These are phyloP conservation scores for Pampusana beccarii DNA, from an alignment of 2,113 vertebrate genomes.

Conservation along the genomic window DNA sequence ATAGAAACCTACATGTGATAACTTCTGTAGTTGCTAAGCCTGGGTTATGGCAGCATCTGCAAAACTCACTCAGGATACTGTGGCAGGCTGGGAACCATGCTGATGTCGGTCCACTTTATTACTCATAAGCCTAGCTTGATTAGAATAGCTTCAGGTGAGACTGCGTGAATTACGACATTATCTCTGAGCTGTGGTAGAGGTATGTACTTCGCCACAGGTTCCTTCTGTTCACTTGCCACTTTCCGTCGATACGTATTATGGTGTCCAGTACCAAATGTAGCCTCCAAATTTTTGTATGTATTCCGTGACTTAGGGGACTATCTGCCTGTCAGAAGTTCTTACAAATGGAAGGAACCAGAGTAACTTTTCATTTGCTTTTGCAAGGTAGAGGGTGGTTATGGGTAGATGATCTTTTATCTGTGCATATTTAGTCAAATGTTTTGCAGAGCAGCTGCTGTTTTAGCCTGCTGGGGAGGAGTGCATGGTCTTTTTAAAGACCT, in stretches of 20 bases:
- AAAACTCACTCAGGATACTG: not conserved
- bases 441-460: not conserved
- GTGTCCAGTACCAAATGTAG: not conserved
- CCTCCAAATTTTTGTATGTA: not conserved
- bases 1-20: not conserved
- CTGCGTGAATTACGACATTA: not conserved
- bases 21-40: not conserved
- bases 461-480: not conserved
- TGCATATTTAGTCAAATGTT: not conserved
- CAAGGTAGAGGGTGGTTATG: not conserved
- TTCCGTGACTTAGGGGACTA: not conserved
- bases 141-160: not conserved
- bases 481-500: not conserved
- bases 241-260: not conserved
- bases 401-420: not conserved
- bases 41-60: not conserved
- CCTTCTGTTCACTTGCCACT: not conserved
- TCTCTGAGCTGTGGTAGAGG: not conserved
- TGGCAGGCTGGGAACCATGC: not conserved
- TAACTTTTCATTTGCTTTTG: not conserved
- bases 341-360: not conserved
- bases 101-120: not conserved
- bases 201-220: not conserved
- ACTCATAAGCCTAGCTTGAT: rapidly evolving
- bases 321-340: not conserved